Evolutionary conservation across 2,797 vertebrate genomes (phyloP).

Genomic region (Halcyon chelicuti): DNA sequence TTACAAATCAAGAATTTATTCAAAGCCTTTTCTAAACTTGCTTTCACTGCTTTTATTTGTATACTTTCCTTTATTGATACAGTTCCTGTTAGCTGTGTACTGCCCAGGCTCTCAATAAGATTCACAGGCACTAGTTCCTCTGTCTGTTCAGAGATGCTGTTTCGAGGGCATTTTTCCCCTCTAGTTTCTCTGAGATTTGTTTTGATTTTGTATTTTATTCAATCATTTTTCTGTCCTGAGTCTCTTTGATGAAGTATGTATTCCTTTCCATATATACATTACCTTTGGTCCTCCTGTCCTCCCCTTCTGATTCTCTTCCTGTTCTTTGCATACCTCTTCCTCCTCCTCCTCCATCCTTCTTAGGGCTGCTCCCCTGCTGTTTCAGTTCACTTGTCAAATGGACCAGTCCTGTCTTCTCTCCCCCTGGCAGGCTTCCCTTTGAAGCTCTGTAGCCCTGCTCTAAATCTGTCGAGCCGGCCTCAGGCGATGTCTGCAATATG

Average conservation of each 20-base stretch:
- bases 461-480: constrained; percentile 22
- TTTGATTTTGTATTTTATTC: background rate
- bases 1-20: background rate
- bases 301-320: background rate
- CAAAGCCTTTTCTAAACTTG: background rate
- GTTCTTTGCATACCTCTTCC: background rate
- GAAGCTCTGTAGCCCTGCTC: constrained; percentile 20
- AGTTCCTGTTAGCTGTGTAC: background rate
- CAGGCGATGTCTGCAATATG: background rate
- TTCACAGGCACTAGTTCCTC: background rate
- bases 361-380: background rate
- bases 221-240: background rate
- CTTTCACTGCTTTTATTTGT: background rate
- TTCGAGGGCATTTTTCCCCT: background rate
- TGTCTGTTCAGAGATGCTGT: background rate
- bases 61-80: background rate
- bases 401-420: constrained; percentile 40
- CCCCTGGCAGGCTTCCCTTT: constrained; percentile 44
- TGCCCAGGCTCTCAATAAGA: background rate
- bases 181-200: background rate
- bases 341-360: background rate
- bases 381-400: constrained; percentile 55
- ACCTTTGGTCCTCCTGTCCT: background rate
- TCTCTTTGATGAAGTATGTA: background rate
- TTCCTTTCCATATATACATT: background rate